These are phyloP conservation scores for Oryctes rhinoceros DNA, from an alignment of 1,140 invertebrate genomes.

Conservation along the genomic window DNA sequence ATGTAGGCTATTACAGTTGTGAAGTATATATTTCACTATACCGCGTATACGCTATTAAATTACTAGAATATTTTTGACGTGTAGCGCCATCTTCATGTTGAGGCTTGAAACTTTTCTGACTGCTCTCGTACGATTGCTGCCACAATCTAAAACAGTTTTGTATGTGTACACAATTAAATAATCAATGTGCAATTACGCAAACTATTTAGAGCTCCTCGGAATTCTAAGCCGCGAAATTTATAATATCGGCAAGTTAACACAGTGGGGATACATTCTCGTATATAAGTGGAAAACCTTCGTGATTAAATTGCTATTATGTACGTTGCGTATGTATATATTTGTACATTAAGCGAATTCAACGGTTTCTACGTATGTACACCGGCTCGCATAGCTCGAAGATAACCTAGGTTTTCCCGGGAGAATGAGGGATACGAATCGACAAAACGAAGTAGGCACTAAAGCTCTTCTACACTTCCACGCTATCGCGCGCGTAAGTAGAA, in stretches of 20 bases:
- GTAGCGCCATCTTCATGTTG: no score
- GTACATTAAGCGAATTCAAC: background rate
- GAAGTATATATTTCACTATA: no score
- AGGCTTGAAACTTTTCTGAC: no score
- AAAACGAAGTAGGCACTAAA: constrained; percentile 15
- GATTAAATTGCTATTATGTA: constrained; percentile 11
- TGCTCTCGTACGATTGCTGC: no score
- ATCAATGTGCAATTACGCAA: background rate
- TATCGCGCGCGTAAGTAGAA: constrained; percentile 1
- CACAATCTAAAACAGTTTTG: no score
- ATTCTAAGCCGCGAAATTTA: background rate
- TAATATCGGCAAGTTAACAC: background rate
- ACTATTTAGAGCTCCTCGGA: background rate
- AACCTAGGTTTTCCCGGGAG: background rate
- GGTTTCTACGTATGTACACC: background rate
- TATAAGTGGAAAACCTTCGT: background rate
- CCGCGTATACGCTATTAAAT: no score
- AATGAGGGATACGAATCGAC: background rate
- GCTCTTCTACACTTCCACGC: background rate
- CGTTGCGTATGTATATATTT: no score
- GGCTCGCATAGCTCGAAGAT: background rate
- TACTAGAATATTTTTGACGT: no score
- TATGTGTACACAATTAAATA: background rate
- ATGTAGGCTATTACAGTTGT: no score
- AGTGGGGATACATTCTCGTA: background rate